Percentiles rank a stretch among this genome's conserved stretches.
phyloP scores from a whole-genome alignment of 2,113 vertebrate species.

The Fulica atra region DNA sequence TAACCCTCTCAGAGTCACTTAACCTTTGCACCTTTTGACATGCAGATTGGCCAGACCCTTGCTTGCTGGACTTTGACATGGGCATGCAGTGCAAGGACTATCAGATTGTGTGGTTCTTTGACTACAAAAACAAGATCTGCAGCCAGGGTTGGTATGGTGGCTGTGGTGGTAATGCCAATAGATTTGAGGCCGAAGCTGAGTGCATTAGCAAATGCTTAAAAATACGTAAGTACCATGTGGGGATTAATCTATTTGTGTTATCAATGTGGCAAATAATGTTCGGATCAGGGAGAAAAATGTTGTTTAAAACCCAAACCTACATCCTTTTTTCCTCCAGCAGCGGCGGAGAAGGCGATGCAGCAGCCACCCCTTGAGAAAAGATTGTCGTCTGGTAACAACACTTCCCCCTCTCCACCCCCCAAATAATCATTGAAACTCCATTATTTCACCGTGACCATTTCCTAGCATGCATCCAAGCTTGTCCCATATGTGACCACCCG shows the following conservation, averaged over 20 bases:
- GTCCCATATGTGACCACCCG: neutral
- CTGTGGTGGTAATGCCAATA: constrained; percentile 86
- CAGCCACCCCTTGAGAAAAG: constrained; percentile 50
- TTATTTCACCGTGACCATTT: neutral
- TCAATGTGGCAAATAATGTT: neutral
- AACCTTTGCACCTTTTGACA: constrained; percentile 65
- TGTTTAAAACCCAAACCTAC: neutral
- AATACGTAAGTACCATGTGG: constrained; percentile 75
- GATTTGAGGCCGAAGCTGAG: constrained; percentile 83
- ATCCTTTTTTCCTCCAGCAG: constrained; percentile 53
- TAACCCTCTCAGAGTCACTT: constrained; percentile 31
- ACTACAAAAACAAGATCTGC: constrained; percentile 85
- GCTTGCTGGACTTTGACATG: constrained; percentile 85
- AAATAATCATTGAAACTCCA: neutral
- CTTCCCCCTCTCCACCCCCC: neutral
- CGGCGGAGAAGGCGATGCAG: constrained; percentile 51
- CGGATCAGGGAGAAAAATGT: neutral
- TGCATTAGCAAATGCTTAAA: constrained; percentile 80
- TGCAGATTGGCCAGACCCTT: constrained; percentile 80
- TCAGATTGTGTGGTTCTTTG: constrained; percentile 89
- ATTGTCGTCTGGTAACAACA: constrained; percentile 36
- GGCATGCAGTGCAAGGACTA: constrained; percentile 85
- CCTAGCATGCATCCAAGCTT: neutral
- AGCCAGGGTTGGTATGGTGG: constrained; percentile 86
- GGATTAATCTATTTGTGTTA: constrained; percentile 17